These are phyloP conservation scores for Drosophila formosana DNA, from an alignment of 2,888 invertebrate species.

Conservation along the genomic window DNA sequence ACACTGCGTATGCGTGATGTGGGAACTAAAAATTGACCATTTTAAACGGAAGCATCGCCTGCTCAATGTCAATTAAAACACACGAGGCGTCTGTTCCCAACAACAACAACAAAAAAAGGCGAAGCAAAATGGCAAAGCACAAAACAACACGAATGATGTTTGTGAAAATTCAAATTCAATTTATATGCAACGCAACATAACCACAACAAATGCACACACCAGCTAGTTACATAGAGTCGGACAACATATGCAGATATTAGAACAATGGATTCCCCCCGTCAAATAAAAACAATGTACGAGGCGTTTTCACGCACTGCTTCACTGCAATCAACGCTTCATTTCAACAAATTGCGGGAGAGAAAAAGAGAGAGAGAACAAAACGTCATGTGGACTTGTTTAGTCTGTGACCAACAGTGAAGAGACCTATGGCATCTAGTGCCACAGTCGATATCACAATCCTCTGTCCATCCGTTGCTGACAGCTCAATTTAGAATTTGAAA, in stretches of 20 bases:
- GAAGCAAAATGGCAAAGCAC: conserved; percentile 35
- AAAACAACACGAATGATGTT: conserved; percentile 57
- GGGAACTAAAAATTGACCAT: conserved; percentile 41
- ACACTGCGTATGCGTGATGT: conserved; percentile 55
- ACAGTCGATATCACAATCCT: conserved; percentile 20
- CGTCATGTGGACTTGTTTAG: background rate
- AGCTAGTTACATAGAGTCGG: conserved; percentile 14
- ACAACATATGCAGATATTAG: conserved; percentile 38
- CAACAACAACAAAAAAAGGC: conserved; percentile 13
- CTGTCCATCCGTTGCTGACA: conserved; percentile 32
- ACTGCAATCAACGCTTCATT: conserved; percentile 77
- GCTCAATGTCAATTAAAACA: conserved; percentile 69
- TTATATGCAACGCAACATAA: conserved; percentile 69
- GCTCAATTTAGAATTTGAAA: conserved; percentile 31
- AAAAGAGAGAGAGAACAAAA: background rate
- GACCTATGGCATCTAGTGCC: conserved; percentile 12
- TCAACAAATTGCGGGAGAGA: conserved; percentile 50
- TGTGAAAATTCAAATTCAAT: conserved; percentile 72
- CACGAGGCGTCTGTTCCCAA: conserved; percentile 20
- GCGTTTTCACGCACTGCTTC: conserved; percentile 72
- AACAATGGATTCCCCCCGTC: conserved; percentile 37
- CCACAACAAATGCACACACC: conserved; percentile 38
- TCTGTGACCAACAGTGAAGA: conserved; percentile 14
- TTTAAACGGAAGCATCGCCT: conserved; percentile 40
- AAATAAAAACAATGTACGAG: conserved; percentile 55